phyloP scores from a whole-genome alignment of 2,888 invertebrate species.

The Cataglyphis cursor region DNA sequence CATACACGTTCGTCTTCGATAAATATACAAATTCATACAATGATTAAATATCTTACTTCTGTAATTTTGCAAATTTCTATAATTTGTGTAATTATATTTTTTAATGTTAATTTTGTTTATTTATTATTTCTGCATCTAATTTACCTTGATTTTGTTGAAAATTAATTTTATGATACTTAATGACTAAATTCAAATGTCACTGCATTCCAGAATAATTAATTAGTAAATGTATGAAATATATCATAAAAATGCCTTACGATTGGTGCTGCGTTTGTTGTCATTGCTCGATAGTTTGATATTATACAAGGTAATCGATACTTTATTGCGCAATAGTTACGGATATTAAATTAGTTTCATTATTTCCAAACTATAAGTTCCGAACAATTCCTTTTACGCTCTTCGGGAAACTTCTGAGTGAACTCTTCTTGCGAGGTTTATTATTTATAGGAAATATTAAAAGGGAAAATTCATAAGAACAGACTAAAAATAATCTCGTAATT shows the following conservation, averaged over 20 bases:
- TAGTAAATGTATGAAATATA: neutral
- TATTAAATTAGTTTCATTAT: slow-evolving; percentile 8
- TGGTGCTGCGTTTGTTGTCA: slow-evolving; percentile 8
- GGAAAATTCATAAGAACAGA: slow-evolving; percentile 6
- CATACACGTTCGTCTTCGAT: neutral
- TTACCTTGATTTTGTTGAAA: neutral
- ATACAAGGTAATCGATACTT: slow-evolving; percentile 34
- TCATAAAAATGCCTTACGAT: slow-evolving; percentile 35
- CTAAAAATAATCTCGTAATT: slow-evolving; percentile 34
- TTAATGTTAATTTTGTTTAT: neutral
- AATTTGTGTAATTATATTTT: neutral
- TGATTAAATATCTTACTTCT: neutral
- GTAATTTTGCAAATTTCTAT: neutral
- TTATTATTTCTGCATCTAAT: neutral
- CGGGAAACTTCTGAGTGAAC: neutral
- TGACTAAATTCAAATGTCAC: neutral
- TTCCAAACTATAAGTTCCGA: neutral
- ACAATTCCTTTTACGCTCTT: neutral
- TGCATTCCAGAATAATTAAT: neutral
- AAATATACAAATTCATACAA: neutral
- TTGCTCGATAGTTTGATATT: neutral
- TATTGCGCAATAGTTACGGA: neutral
- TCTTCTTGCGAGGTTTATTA: slow-evolving; percentile 12
- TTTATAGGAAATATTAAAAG: slow-evolving; percentile 24
- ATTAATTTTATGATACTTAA: neutral